Base-by-base conservation (phyloP, 2,888 invertebrate species). In the Cephus pygmeus region DNA sequence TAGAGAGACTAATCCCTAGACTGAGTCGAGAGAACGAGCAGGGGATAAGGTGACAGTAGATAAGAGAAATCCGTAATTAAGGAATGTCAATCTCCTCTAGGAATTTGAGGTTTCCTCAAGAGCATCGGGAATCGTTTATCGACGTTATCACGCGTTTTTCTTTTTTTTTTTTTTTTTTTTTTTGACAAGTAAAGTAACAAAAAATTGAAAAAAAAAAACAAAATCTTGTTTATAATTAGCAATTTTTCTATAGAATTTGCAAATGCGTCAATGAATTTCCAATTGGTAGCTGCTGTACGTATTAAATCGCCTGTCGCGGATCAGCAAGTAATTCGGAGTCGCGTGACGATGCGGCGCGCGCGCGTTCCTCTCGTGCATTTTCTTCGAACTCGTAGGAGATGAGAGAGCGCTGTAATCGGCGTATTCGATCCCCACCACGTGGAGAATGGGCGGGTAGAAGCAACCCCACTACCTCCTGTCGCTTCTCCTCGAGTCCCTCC, bases 11-110 rank as follows among this genome's bases (percentile, higher is more conserved):
- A 90, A 91, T 90, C 91, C 89, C 69, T 80, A 81, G 87, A 84
- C 87, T 89, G 87, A 83, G 76, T 77, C 77, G 74, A 69, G 79
- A 76, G 80, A 81, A 82, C 79, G 78, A 82, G 79, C 77, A 81
- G 77, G 84, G 85, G 84, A 83, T 85, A 87, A 88, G 88, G 90
- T 90, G 91, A 91, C 91, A 90, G 90, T 87, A 89, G 91, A 91
- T 91, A 91, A 89, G 88, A 87, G 87, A 87, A 85, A 89, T 83
- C 87, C 83, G 85, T 87, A 89, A 90, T 91, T 90, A 90, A 90
- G 88, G 86, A 87, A 87, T 87, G 87, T 89, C 86, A 85, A 88
- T 89, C 71, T 71, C 12, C 33, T 31, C 71, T 71, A 23, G 56
- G 23, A 56, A 56, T 23, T 23, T 9, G 9, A 23, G 23, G 9